Evolutionary conservation across 2,888 invertebrate genomes (phyloP).

Genomic region (Dyspetes luteomarginatus): DNA sequence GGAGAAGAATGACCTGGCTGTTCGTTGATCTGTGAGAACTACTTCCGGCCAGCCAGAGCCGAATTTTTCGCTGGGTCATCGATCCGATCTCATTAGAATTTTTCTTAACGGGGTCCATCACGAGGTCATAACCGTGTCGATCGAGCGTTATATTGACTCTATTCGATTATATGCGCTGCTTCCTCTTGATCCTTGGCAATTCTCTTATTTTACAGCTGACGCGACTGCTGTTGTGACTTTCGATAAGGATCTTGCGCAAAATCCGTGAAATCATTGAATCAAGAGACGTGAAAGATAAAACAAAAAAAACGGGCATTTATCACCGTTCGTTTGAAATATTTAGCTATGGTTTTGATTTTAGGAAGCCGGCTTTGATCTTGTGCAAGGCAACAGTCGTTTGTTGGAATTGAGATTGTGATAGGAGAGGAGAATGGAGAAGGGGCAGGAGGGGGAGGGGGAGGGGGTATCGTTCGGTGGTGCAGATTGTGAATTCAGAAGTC

Average conservation of each 20-base stretch:
- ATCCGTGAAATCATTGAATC: slow-evolving; percentile 28
- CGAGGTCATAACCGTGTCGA: slow-evolving; percentile 16
- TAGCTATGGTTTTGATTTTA: slow-evolving; percentile 12
- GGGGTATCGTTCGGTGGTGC: neutral
- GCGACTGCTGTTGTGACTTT: neutral
- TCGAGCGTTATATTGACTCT: slow-evolving; percentile 14
- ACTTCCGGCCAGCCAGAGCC: slow-evolving; percentile 70
- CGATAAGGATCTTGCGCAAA: slow-evolving; percentile 11
- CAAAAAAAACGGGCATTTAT: neutral
- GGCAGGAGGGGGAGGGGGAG: neutral
- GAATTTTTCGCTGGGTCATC: slow-evolving; percentile 63
- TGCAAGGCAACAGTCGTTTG: neutral
- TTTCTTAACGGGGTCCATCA: slow-evolving; percentile 47
- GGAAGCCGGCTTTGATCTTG: neutral
- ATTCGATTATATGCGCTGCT: slow-evolving; percentile 19
- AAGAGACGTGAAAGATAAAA: neutral
- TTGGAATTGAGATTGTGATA: neutral
- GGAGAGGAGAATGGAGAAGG: neutral
- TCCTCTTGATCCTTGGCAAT: slow-evolving; percentile 1
- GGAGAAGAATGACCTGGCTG: slow-evolving; percentile 74
- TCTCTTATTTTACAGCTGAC: neutral
- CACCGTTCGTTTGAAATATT: neutral
- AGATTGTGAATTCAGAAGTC: neutral
- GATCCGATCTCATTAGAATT: slow-evolving; percentile 57
- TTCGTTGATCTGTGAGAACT: slow-evolving; percentile 71